Evolutionary conservation across 2,888 invertebrate species (phyloP).

Genomic region (Thysanoteuthis rhombus): DNA sequence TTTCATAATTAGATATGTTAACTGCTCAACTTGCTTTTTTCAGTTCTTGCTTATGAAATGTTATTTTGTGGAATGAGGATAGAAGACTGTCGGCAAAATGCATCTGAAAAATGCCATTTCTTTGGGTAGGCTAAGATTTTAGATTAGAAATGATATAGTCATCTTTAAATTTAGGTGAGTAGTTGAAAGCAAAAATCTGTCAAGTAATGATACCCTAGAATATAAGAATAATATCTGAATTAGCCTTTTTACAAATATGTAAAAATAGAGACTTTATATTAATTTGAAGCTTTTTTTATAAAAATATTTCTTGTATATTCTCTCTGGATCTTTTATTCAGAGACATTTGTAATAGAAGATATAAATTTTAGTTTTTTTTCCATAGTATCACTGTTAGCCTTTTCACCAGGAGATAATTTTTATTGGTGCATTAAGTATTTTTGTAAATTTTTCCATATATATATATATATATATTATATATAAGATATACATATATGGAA

Average conservation of each 20-base stretch:
- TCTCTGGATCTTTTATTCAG: background rate
- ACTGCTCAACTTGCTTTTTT: slow-evolving; percentile 25
- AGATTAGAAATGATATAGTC: background rate
- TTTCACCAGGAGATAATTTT: background rate
- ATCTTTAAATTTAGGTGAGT: background rate
- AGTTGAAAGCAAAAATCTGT: background rate
- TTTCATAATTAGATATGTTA: slow-evolving; percentile 15
- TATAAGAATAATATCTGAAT: too few relatives aligned
- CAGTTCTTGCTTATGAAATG: background rate
- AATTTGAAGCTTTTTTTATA: background rate
- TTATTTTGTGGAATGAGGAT: slow-evolving; percentile 12
- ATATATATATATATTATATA: background rate
- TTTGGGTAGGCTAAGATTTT: slow-evolving; percentile 27
- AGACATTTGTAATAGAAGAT: background rate
- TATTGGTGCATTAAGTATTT: background rate
- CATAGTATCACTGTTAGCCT: background rate
- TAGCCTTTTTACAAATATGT: background rate
- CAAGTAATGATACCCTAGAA: background rate
- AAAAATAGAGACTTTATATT: background rate
- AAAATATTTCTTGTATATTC: background rate
- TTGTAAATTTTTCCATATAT: background rate
- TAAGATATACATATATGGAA: background rate
- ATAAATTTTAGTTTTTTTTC: background rate
- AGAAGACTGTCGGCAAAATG: background rate
- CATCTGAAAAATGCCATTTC: slow-evolving; percentile 18